Conservation (phyloP, 2,888 invertebrate species). For the Gortyna flavago region DNA sequence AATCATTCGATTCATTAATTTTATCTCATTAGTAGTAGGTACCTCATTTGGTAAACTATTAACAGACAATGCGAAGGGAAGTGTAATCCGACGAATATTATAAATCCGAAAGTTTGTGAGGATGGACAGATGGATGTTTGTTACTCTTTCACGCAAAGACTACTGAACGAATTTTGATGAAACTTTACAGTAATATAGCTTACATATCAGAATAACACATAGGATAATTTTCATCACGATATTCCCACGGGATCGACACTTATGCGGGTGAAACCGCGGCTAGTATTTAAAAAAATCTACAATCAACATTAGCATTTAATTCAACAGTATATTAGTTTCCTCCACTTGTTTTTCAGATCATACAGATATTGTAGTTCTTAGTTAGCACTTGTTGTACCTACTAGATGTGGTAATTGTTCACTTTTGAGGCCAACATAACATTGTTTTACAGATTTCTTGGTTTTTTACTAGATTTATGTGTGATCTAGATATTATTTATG, state of each 20-base stretch:
- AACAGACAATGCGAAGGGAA: neutral
- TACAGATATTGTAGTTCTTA: slow-evolving; percentile 15
- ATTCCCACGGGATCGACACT: no score
- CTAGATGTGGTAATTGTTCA: slow-evolving; percentile 55
- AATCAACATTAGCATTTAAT: neutral
- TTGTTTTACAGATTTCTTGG: slow-evolving; percentile 17
- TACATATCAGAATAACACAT: no score
- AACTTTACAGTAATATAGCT: no score
- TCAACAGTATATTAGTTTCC: neutral
- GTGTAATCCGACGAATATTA: neutral
- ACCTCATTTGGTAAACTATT: neutral
- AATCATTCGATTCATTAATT: neutral
- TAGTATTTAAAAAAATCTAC: neutral
- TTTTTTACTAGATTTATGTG: neutral
- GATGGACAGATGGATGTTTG: neutral
- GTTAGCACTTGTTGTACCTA: slow-evolving; percentile 41
- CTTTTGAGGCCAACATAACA: slow-evolving; percentile 43
- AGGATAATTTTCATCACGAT: no score
- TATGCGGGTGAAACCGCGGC: no score
- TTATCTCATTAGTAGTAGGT: neutral
- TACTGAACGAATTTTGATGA: neutral
- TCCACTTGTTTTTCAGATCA: slow-evolving; percentile 1
- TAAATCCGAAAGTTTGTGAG: neutral
- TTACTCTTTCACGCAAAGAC: no score
- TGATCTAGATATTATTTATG: neutral